Percentiles rank a stretch among this genome's conserved stretches.
These are phyloP conservation scores for Trichonephila clavipes DNA, from an alignment of 1,140 invertebrate species.

Conservation along the genomic window DNA sequence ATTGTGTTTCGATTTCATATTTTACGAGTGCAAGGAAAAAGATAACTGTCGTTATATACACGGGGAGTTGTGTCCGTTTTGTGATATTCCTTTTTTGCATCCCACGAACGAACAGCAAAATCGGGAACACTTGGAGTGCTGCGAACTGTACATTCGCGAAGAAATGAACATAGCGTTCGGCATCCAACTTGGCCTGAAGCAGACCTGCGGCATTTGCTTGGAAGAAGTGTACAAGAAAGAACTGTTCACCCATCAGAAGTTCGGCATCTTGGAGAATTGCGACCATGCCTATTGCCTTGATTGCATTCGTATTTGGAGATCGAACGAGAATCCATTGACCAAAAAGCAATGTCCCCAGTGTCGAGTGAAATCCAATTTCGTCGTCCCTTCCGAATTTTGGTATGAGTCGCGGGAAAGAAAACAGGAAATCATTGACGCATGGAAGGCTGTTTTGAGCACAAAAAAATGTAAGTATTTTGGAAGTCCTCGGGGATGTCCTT, in stretches of 20 bases:
- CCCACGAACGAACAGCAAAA: not conserved
- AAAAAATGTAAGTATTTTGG: not conserved
- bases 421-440: not conserved
- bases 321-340: not conserved
- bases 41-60: not conserved
- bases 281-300: not conserved
- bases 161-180: not conserved
- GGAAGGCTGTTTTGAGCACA: not conserved
- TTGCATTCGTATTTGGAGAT: not conserved
- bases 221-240: not conserved
- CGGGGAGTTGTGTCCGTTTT: not conserved
- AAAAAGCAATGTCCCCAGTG: not conserved
- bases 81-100: not conserved
- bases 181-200: not conserved
- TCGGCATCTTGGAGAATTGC: not conserved
- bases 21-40: not conserved
- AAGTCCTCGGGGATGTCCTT: not conserved
- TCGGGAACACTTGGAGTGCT: not conserved
- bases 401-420: not conserved
- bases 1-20: not conserved
- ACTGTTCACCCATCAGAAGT: not conserved
- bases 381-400: not conserved
- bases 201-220: not conserved
- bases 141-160: not conserved
- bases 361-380: not conserved